Conservation (phyloP, 2,888 invertebrate genomes). For the Caenorhabditis panamensis region DNA sequence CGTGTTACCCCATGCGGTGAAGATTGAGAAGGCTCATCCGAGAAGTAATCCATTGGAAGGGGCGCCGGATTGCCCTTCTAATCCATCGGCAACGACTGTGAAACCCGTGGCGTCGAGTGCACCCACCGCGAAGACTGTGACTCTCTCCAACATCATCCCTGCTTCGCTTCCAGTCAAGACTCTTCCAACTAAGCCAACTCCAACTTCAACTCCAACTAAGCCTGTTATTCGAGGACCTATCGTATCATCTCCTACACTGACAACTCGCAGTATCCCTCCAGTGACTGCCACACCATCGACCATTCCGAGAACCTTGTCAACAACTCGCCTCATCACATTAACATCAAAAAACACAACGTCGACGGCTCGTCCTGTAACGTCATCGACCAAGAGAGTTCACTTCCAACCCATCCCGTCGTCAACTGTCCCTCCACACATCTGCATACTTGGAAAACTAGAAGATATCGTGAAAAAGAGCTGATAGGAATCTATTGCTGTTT, state of each 20-base stretch:
- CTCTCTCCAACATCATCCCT: neutral
- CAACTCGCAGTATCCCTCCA: too few species aligned
- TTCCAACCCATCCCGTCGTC: neutral
- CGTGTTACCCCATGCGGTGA: too few species aligned
- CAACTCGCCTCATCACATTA: neutral
- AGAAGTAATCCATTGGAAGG: constrained; percentile 1
- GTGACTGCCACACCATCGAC: neutral
- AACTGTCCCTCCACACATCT: neutral
- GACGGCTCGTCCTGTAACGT: neutral
- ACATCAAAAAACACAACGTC: neutral
- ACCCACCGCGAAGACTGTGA: neutral
- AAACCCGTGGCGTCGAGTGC: neutral
- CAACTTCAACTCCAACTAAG: neutral
- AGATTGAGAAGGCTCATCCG: constrained; percentile 32
- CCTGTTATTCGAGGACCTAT: too few species aligned
- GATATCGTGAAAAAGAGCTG: too few species aligned
- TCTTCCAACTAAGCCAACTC: neutral
- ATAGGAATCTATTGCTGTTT: too few species aligned
- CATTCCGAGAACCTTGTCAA: neutral
- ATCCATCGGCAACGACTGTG: neutral
- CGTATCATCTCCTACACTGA: too few species aligned
- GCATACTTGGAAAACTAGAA: too few species aligned
- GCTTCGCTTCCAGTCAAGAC: neutral
- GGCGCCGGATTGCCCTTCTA: constrained; percentile 14
- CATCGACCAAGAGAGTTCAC: neutral